phyloP scores from a whole-genome alignment of 2,113 vertebrate species.

The Odocoileus virginianus region DNA sequence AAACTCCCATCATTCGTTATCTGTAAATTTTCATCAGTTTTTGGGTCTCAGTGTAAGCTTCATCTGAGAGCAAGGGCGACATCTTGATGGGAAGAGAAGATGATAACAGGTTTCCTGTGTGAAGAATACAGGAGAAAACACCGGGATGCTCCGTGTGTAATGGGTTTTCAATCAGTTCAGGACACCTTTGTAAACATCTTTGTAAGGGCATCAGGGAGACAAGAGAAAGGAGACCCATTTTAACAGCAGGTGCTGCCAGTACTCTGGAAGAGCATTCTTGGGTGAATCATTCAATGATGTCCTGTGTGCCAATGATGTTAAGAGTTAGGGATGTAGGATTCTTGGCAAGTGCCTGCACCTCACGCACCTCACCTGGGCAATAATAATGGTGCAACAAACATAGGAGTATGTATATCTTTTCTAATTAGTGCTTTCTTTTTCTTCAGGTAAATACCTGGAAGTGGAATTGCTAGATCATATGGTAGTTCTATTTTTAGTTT shows the following conservation, averaged over 20 bases:
- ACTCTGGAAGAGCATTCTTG: not conserved
- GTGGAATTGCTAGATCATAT: not conserved
- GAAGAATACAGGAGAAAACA: accelerated
- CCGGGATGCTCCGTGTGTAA: not conserved
- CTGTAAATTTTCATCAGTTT: not conserved
- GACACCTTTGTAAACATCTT: not conserved
- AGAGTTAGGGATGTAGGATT: no score
- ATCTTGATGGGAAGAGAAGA: not conserved
- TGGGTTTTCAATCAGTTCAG: not conserved
- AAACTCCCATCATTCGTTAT: not conserved
- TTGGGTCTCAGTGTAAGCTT: not conserved
- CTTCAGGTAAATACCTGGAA: not conserved
- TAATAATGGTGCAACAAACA: not conserved
- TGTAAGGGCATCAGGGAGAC: not conserved
- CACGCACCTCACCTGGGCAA: not conserved
- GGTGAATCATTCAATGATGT: not conserved
- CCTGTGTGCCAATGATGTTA: not conserved
- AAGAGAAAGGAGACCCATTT: not conserved
- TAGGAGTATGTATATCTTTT: not conserved
- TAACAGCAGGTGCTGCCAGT: not conserved
- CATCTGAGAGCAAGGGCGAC: not conserved
- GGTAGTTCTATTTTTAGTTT: not conserved
- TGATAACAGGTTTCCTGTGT: not conserved
- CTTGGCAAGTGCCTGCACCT: not conserved
- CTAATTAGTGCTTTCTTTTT: not conserved